A percentile compares a stretch with the other conserved stretches of the same genome.
phyloP scores from a whole-genome alignment of 1,140 invertebrate species.

The Forficula auricularia region DNA sequence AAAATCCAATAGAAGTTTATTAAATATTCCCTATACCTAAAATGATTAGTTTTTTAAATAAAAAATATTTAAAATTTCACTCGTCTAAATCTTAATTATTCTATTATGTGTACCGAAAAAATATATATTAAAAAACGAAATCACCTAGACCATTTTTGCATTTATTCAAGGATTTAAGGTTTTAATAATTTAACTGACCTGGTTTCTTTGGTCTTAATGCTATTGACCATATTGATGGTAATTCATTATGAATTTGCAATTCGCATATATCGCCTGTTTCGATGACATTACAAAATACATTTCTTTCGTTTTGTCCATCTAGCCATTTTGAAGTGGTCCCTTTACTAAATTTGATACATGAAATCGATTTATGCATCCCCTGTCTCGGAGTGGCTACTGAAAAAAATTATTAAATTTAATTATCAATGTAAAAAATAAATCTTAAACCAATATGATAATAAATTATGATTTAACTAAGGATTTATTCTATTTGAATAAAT shows the following conservation, averaged over 20 bases:
- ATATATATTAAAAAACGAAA: neutral
- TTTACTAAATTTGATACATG: slow-evolving; percentile 6
- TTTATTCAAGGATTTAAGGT: too few relatives aligned
- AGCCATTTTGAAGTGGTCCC: slow-evolving; percentile 43
- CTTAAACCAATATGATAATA: too few relatives aligned
- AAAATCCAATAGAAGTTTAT: too few relatives aligned
- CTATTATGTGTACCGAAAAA: neutral
- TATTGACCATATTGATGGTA: slow-evolving; percentile 7
- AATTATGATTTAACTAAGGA: too few relatives aligned
- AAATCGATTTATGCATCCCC: neutral
- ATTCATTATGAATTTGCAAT: neutral
- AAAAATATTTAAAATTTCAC: too few relatives aligned
- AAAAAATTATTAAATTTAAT: too few relatives aligned
- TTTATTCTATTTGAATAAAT: too few relatives aligned
- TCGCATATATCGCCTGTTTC: slow-evolving; percentile 40
- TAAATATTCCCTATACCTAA: too few relatives aligned
- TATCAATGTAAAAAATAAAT: too few relatives aligned
- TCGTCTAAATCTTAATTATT: neutral
- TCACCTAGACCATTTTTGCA: too few relatives aligned
- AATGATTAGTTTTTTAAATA: neutral
- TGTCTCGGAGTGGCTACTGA: too few relatives aligned
- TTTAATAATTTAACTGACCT: slow-evolving; percentile 4
- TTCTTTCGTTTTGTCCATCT: slow-evolving; percentile 36
- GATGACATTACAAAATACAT: slow-evolving; percentile 43
- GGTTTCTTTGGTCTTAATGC: slow-evolving; percentile 6